These are phyloP conservation scores for Coregonus suidteri DNA, from an alignment of 2,797 vertebrate species.

Conservation along the genomic window DNA sequence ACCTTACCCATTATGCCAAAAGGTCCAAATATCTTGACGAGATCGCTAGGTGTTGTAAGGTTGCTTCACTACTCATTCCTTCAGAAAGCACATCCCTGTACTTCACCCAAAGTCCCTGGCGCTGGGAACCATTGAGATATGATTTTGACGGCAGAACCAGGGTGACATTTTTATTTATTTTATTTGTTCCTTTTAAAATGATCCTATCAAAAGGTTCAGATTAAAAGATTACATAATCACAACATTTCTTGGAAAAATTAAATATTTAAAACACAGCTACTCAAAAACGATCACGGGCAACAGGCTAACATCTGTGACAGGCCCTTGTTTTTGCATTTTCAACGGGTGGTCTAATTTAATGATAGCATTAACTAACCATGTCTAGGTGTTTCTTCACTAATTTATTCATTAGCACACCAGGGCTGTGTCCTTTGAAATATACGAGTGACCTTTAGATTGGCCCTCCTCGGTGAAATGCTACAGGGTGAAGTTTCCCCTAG, in stretches of 20 bases:
- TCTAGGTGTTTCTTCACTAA: constrained; percentile 46
- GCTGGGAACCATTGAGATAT: no score
- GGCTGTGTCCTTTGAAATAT: constrained; percentile 46
- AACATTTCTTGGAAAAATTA: constrained; percentile 4
- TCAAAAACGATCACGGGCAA: background rate
- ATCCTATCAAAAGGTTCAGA: background rate
- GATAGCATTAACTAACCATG: constrained; percentile 47
- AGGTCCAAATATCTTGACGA: no score
- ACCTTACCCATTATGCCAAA: no score
- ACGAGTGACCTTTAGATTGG: constrained; percentile 52
- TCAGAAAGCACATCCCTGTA: no score
- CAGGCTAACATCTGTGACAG: background rate
- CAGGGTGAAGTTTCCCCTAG: constrained; percentile 5
- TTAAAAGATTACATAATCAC: constrained; percentile 23
- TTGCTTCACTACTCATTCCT: no score
- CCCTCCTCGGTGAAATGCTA: constrained; percentile 25
- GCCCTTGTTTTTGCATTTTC: constrained; percentile 40
- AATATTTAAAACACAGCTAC: background rate
- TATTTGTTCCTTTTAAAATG: no score
- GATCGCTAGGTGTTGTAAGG: no score
- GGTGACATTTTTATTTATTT: no score
- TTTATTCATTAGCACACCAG: constrained; percentile 55
- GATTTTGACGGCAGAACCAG: no score
- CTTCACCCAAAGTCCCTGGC: no score
- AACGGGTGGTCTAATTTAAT: constrained; percentile 38